Percentiles rank a stretch among this genome's conserved stretches.
Evolutionary conservation across 2,113 vertebrate species (phyloP).

Genomic region (Notiomystis cincta): DNA sequence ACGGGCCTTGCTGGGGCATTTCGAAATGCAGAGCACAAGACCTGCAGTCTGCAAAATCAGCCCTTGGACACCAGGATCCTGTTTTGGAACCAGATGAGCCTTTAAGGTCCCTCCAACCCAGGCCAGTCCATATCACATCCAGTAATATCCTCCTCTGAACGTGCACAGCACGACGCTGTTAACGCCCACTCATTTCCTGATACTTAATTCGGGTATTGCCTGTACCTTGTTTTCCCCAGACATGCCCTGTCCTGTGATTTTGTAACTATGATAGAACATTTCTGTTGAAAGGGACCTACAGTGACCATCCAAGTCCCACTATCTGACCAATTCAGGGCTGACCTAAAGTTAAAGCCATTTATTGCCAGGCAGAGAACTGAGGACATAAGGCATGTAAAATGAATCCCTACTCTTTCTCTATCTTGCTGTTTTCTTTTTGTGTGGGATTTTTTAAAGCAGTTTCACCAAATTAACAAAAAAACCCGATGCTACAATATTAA

Average conservation of each 20-base stretch:
- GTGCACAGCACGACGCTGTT: background rate
- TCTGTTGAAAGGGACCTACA: background rate
- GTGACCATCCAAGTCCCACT: background rate
- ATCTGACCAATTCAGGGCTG: background rate
- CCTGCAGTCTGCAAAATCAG: background rate
- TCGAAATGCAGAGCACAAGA: background rate
- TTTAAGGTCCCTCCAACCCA: background rate
- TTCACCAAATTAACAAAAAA: background rate
- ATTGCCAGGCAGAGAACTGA: background rate
- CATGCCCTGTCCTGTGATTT: accelerated
- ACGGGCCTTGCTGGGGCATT: background rate
- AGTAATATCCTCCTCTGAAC: background rate
- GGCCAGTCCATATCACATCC: background rate
- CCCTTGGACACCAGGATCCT: background rate
- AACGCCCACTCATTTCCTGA: background rate
- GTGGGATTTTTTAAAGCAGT: background rate
- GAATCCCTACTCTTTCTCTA: background rate
- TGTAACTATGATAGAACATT: background rate
- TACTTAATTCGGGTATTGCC: too few species aligned
- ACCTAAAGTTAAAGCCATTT: background rate
- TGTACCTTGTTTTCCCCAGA: background rate
- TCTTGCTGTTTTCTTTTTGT: background rate
- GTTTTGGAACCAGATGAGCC: background rate
- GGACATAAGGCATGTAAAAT: background rate
- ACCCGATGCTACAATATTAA: background rate